Evolutionary conservation across 2,888 invertebrate genomes (phyloP).

Genomic region (Cheilosia urbana): DNA sequence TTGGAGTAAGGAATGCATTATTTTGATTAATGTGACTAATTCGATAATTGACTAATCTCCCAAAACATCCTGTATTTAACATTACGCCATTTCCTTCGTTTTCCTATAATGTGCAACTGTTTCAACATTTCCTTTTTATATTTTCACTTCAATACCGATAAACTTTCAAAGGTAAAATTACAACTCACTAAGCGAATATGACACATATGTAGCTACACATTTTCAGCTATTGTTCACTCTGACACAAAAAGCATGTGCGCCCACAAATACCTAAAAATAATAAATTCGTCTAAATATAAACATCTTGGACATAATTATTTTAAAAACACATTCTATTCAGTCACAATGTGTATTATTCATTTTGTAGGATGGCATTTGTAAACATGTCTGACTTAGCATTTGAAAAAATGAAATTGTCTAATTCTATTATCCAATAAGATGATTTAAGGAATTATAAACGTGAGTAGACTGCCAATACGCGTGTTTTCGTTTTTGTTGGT

Average conservation of each 20-base stretch:
- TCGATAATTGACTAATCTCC: no score
- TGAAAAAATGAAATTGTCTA: neutral
- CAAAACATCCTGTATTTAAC: no score
- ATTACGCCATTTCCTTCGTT: no score
- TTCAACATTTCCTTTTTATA: no score
- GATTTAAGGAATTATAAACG: neutral
- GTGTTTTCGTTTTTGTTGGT: no score
- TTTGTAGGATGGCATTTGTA: slow-evolving; percentile 2
- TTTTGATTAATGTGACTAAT: no score
- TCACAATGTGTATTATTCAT: slow-evolving; percentile 4
- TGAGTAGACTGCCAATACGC: no score
- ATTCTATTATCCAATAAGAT: neutral
- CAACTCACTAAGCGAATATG: neutral
- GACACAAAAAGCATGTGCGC: neutral
- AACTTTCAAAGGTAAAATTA: no score
- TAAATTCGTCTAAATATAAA: slow-evolving; percentile 13
- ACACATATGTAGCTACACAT: neutral
- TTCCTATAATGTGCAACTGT: no score
- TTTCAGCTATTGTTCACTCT: neutral
- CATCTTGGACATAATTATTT: neutral
- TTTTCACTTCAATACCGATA: no score
- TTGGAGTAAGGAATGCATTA: no score
- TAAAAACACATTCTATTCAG: slow-evolving; percentile 2
- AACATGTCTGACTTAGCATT: neutral
- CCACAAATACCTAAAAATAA: slow-evolving; percentile 2